phyloP scores from a whole-genome alignment of 2,113 vertebrate genomes.

The Otus sunia region DNA sequence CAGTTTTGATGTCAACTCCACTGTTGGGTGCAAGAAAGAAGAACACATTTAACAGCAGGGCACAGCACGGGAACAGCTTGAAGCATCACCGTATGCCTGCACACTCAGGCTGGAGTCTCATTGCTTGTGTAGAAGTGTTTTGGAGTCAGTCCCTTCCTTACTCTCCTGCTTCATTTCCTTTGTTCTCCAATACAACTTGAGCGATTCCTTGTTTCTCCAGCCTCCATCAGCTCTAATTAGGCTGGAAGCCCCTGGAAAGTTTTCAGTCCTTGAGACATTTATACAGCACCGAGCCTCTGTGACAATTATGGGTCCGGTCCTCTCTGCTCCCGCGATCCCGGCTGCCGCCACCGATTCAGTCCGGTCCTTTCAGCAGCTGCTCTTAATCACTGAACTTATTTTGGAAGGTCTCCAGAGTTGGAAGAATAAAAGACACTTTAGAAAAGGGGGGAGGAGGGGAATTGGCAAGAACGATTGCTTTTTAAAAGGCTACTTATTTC shows the following conservation, averaged over 20 bases:
- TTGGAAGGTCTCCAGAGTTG: not conserved
- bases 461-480: not conserved
- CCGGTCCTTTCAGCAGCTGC: not conserved
- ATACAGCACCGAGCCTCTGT: not conserved
- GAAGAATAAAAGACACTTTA: constrained; percentile 5
- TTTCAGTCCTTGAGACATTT: not conserved
- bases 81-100: fast-evolving
- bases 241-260: not conserved
- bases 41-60: not conserved
- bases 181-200: not conserved
- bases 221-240: not conserved
- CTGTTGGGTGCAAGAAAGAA: not conserved
- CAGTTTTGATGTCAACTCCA: not conserved
- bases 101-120: not conserved
- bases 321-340: fast-evolving
- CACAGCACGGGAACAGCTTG: fast-evolving
- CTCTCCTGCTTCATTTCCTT: not conserved
- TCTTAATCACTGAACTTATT: not conserved
- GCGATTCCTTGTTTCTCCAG: not conserved
- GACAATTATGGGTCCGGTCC: not conserved
- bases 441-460: not conserved
- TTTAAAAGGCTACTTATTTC: not conserved
- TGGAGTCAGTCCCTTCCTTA: not conserved
- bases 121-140: not conserved
- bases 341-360: not conserved